Conservation (phyloP, 2,888 invertebrate species). For the Lycophotia porphyrea region DNA sequence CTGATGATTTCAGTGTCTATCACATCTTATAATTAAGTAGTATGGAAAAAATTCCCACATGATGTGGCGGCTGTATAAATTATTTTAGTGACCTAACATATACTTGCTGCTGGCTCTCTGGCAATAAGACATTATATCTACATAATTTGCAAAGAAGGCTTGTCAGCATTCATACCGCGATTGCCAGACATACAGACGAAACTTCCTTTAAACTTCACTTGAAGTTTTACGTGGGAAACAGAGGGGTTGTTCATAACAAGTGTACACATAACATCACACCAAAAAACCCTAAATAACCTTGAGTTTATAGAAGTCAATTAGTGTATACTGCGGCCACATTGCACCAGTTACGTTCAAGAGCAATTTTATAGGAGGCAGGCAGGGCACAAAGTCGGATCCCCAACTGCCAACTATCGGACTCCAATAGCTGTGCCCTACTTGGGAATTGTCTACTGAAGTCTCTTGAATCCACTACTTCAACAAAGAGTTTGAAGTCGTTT, state of each 20-base stretch:
- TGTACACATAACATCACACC: not conserved
- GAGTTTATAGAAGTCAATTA: not conserved
- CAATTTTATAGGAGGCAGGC: not conserved
- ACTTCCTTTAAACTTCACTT: not conserved
- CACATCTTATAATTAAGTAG: not conserved
- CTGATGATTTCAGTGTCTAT: not conserved
- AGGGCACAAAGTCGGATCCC: not conserved
- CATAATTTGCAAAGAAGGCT: conserved; percentile 35
- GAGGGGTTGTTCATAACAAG: not conserved
- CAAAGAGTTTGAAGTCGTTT: not conserved
- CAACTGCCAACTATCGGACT: not conserved
- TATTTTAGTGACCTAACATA: not conserved
- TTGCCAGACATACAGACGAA: conserved; percentile 1
- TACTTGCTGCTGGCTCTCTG: not conserved
- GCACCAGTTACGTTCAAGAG: not conserved
- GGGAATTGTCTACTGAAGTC: not conserved
- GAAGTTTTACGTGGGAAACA: not conserved
- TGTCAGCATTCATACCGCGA: conserved; percentile 63
- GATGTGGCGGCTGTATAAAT: not conserved
- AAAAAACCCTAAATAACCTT: not conserved
- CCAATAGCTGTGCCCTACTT: not conserved
- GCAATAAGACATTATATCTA: conserved; percentile 9
- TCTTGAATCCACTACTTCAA: not conserved
- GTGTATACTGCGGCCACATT: not conserved
- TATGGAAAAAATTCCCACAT: not conserved